phyloP scores from a whole-genome alignment of 2,888 invertebrate species.

The Netelia virgata region DNA sequence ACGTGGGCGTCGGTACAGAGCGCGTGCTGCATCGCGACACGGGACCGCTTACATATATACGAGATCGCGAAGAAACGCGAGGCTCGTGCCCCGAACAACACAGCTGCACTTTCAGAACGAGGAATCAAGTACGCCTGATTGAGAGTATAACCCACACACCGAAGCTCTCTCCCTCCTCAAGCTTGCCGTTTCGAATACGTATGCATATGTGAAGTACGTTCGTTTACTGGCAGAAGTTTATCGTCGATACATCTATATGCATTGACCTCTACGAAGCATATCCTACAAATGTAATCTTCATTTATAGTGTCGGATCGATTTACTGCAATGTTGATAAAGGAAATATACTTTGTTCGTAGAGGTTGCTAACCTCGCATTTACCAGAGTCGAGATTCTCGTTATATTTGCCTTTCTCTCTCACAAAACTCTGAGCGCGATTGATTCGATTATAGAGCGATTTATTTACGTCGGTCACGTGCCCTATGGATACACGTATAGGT shows the following conservation, averaged over 20 bases:
- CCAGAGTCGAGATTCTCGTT: not conserved
- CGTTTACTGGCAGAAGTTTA: constrained; percentile 1
- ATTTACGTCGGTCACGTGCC: not conserved
- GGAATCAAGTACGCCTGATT: constrained; percentile 66
- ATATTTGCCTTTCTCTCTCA: constrained; percentile 6
- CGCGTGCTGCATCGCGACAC: constrained; percentile 34
- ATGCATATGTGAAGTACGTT: not conserved
- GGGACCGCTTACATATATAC: constrained; percentile 12
- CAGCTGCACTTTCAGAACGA: constrained; percentile 66
- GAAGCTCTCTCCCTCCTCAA: not conserved
- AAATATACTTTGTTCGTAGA: not conserved
- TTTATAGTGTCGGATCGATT: no score
- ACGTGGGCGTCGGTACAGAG: constrained; percentile 50
- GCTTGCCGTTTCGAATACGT: not conserved
- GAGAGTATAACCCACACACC: constrained; percentile 52
- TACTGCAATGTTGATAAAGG: not conserved
- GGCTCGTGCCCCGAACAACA: constrained; percentile 62
- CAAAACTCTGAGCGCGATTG: not conserved
- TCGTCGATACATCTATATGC: not conserved
- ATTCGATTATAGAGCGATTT: not conserved
- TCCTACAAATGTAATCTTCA: no score
- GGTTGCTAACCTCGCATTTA: not conserved
- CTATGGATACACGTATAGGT: not conserved
- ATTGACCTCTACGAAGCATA: not conserved
- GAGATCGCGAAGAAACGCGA: constrained; percentile 52